Percentiles rank a stretch among this genome's conserved stretches.
These are phyloP conservation scores for Rhynchotus rufescens DNA, from an alignment of 2,797 vertebrate genomes.

Conservation along the genomic window DNA sequence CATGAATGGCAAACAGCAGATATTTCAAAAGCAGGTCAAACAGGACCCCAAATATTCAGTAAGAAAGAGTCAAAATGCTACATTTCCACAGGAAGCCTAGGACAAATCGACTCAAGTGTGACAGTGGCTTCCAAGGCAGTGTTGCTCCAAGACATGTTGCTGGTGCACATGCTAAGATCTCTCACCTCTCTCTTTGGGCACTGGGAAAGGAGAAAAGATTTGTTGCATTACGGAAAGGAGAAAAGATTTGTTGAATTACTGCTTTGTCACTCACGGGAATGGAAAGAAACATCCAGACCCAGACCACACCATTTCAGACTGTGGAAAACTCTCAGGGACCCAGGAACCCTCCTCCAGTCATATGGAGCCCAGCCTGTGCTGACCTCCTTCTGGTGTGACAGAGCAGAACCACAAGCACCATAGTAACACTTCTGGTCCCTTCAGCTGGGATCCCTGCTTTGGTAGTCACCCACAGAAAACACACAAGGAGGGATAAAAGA, in stretches of 20 bases:
- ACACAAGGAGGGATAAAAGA: background rate
- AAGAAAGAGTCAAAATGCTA: slow-evolving; percentile 51
- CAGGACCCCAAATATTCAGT: background rate
- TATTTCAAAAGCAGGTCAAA: background rate
- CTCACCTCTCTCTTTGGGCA: slow-evolving; percentile 9
- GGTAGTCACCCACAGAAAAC: background rate
- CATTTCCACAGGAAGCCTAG: slow-evolving; percentile 48
- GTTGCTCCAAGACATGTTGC: slow-evolving; percentile 21
- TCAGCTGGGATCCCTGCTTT: background rate
- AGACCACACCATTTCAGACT: background rate
- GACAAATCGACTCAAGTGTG: background rate
- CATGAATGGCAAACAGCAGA: slow-evolving; percentile 8
- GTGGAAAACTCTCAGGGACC: background rate
- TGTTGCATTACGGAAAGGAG: background rate
- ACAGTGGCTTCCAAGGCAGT: background rate
- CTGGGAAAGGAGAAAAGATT: background rate
- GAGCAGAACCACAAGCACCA: background rate
- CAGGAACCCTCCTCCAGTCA: background rate
- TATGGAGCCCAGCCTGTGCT: background rate
- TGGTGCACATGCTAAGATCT: slow-evolving; percentile 22
- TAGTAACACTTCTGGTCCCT: background rate
- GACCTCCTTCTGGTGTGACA: background rate
- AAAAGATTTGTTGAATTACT: background rate
- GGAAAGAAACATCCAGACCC: background rate
- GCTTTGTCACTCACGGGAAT: background rate